Percentiles rank a stretch among this genome's conserved stretches.
phyloP scores from a whole-genome alignment of 2,113 vertebrate species.

The Pampusana beccarii region DNA sequence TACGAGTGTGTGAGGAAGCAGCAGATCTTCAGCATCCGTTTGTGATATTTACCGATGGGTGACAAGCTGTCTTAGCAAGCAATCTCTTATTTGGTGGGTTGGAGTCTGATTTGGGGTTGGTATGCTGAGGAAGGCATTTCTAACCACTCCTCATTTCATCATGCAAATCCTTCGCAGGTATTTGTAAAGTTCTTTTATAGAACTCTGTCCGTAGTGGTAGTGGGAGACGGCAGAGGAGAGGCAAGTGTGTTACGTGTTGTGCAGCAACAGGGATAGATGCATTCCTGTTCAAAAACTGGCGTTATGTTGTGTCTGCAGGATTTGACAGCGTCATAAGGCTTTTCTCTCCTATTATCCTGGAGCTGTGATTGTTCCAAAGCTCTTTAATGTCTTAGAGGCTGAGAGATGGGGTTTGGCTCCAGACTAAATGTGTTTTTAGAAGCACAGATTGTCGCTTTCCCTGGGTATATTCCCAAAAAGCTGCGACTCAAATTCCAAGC shows the following conservation, averaged over 20 bases:
- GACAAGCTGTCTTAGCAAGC: neutral
- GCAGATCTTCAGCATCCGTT: neutral
- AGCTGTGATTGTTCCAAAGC: conserved; percentile 6
- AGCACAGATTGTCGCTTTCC: conserved; percentile 47
- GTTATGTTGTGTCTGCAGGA: neutral
- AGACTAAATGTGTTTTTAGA: neutral
- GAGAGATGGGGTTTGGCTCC: conserved; percentile 4
- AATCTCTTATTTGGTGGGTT: neutral
- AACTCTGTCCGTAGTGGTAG: neutral
- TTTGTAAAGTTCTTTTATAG: neutral
- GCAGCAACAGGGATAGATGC: neutral
- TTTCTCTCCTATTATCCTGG: neutral
- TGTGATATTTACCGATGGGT: neutral
- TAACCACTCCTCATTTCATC: neutral
- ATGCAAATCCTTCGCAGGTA: neutral
- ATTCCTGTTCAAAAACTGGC: neutral
- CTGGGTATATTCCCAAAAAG: conserved; percentile 43
- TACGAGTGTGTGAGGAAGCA: neutral
- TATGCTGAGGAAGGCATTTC: neutral
- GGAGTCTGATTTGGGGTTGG: neutral
- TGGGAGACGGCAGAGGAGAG: neutral
- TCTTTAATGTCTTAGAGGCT: conserved; percentile 14
- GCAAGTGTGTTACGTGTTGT: neutral
- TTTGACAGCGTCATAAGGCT: neutral
- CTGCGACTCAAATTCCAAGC: neutral